Evolutionary conservation across 2,113 vertebrate species (phyloP), one percentile per base, ranked within the genome.

Genomic region (Herpailurus yagouaroundi): DNA sequence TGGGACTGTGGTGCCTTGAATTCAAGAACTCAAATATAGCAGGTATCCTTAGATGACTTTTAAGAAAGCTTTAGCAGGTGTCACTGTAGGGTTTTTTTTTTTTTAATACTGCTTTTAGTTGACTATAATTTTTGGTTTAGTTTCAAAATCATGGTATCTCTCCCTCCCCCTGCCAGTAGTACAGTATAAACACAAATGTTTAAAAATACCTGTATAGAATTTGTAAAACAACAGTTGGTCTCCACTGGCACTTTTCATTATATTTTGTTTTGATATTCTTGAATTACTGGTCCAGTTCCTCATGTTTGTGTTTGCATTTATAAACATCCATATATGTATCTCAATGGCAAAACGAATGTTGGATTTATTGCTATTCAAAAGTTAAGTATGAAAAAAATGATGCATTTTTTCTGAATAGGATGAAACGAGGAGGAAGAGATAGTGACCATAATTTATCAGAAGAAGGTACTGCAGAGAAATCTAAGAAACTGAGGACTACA

Each of bases 391-490:
- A 71, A 48, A 71, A 97, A 81, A 85, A 94, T 74, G 38, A 77
- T 87, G 38, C 8, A 15, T n/a, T 97, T 97, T 97, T 31, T 96
- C 89, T 97, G 69, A 71, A 0, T 92, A 99, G 99, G 97, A 99
- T 99, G 99, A 99, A 99, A 98, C 99, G 99, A 98, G 98, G 99
- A 97, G 99, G 99, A 97, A 99, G 98, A 98, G 98, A 96, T 81
- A 99, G 99, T 98, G 99, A 99, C 79, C 95, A 83, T 50, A 97
- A 98, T 93, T 98, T 99, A 33, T 98, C 99, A 68, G 98, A 98
- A 95, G 98, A 98, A 94, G 98, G 97, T 73, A 13, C 96, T 63
- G 93, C 97, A 2, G 99, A 99, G 95, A 97, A 97, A 27, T 97
- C 97, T 93, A 99, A 99, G 98, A 99, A 99, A 97, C 94, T 98